Evolutionary conservation across 1,140 invertebrate species (phyloP).

Genomic region (Periplaneta americana): DNA sequence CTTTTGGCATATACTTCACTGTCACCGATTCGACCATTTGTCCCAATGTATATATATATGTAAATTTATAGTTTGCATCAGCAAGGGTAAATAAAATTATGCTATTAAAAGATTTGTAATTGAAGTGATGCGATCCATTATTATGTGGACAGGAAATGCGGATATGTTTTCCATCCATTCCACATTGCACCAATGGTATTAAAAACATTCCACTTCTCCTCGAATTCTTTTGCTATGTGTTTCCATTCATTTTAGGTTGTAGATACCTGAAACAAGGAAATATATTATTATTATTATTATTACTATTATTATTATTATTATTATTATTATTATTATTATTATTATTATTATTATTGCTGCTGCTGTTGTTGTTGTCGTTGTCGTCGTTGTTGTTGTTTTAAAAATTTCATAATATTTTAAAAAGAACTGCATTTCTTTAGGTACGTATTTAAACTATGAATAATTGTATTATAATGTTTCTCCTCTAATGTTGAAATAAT

Average conservation of each 20-base stretch:
- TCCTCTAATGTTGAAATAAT: too few relatives aligned
- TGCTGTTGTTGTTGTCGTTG: too few relatives aligned
- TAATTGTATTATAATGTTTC: too few relatives aligned
- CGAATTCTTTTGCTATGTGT: constrained; percentile 8
- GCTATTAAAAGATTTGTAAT: constrained; percentile 32
- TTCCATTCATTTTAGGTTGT: background rate
- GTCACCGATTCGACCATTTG: constrained; percentile 26
- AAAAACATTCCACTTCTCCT: constrained; percentile 26
- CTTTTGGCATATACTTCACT: constrained; percentile 25
- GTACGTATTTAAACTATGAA: too few relatives aligned
- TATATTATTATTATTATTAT: background rate
- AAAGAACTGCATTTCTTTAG: too few relatives aligned
- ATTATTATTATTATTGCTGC: too few relatives aligned
- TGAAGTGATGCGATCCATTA: constrained; percentile 28
- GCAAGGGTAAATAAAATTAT: constrained; percentile 30
- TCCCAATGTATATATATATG: constrained; percentile 28
- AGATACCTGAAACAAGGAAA: background rate
- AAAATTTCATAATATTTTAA: too few relatives aligned
- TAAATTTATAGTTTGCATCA: constrained; percentile 30
- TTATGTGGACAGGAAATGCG: constrained; percentile 24
- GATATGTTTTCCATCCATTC: constrained; percentile 31
- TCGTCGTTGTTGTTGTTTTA: too few relatives aligned
- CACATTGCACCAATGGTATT: constrained; percentile 24
- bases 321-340: too few relatives aligned
- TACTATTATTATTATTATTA: too few relatives aligned